phyloP scores from a whole-genome alignment of 1,140 invertebrate genomes.

The Ceratosolen solmsi region DNA sequence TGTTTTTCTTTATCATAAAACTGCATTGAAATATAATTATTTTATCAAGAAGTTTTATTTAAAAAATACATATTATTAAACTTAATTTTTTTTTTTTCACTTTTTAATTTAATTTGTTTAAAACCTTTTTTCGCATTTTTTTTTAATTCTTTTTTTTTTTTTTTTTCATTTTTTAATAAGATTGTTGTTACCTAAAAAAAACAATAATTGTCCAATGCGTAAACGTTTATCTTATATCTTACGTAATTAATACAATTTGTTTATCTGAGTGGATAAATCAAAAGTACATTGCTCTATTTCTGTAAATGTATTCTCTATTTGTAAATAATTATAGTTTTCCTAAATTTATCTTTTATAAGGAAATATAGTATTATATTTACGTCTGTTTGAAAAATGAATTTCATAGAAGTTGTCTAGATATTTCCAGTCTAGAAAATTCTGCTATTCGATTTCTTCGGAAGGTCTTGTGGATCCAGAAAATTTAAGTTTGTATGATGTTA shows the following conservation, averaged over 20 bases:
- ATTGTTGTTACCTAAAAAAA: too few species aligned
- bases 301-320: too few species aligned
- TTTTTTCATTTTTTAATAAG: background rate
- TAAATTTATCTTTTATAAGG: background rate
- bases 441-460: background rate
- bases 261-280: too few species aligned
- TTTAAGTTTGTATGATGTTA: constrained; percentile 20
- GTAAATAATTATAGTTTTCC: background rate
- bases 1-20: background rate
- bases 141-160: too few species aligned
- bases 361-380: constrained; percentile 6
- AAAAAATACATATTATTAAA: background rate
- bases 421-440: constrained; percentile 10
- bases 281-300: too few species aligned
- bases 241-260: too few species aligned
- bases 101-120: background rate
- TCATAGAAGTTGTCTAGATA: background rate
- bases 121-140: too few species aligned
- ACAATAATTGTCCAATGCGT: too few species aligned
- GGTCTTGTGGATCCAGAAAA: background rate
- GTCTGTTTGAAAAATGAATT: background rate
- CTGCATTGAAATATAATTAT: background rate
- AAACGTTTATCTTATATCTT: too few species aligned
- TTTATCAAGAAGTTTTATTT: background rate
- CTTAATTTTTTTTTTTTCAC: too few species aligned